These are phyloP conservation scores for Zaprionus bogoriensis DNA, from an alignment of 2,888 invertebrate species.

Conservation along the genomic window DNA sequence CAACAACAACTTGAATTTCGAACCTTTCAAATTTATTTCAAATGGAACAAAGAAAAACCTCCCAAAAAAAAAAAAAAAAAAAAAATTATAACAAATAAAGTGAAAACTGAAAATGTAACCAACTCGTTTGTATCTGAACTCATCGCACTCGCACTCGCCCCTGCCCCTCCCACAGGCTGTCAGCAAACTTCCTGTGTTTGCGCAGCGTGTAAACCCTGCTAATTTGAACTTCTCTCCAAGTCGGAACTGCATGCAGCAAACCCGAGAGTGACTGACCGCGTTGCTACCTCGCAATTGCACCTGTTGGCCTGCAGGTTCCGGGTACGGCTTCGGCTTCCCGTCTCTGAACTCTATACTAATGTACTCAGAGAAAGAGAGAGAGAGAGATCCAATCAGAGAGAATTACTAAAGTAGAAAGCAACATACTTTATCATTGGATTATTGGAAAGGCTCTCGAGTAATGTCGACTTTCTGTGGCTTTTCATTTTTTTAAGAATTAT, in stretches of 20 bases:
- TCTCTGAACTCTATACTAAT: neutral
- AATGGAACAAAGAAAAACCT: slow-evolving; percentile 23
- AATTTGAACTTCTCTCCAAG: slow-evolving; percentile 41
- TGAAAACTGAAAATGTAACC: slow-evolving; percentile 29
- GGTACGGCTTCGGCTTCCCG: neutral
- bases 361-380: too few species aligned
- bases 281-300: neutral
- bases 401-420: too few species aligned
- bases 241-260: too few species aligned
- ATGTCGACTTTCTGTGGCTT: too few species aligned
- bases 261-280: neutral
- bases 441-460: too few species aligned
- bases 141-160: too few species aligned
- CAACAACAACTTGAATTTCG: slow-evolving; percentile 6
- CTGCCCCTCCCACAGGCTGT: neutral
- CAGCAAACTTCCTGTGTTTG: slow-evolving; percentile 65
- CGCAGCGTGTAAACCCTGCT: slow-evolving; percentile 43
- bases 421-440: too few species aligned
- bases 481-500: too few species aligned
- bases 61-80: neutral
- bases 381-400: too few species aligned
- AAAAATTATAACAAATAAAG: slow-evolving; percentile 18
- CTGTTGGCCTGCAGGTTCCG: neutral
- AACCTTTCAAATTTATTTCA: slow-evolving; percentile 47
- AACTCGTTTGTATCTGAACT: neutral